Percentiles rank a stretch among this genome's conserved stretches.
These are phyloP conservation scores for Heterohyrax brucei DNA, from an alignment of 2,797 vertebrate genomes.

Conservation along the genomic window DNA sequence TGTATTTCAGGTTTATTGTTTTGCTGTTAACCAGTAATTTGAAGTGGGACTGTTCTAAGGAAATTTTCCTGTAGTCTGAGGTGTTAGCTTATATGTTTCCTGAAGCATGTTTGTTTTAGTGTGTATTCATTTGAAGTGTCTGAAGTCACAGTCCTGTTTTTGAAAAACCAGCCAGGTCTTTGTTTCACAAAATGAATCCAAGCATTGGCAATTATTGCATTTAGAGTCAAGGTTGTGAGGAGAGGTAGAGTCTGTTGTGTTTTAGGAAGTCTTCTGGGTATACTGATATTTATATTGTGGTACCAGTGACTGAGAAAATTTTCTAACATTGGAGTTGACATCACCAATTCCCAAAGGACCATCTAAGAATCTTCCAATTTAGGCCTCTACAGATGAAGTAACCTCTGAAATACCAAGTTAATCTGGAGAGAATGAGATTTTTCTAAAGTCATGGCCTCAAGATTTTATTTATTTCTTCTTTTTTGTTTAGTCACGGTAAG, in stretches of 20 bases:
- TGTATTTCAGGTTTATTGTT: not conserved
- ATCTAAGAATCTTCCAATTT: not conserved
- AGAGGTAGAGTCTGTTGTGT: not conserved
- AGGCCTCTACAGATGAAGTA: not conserved
- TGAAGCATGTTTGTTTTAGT: not conserved
- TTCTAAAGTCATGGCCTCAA: not conserved
- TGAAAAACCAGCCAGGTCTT: not conserved
- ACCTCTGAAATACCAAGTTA: not conserved
- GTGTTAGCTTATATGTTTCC: not conserved
- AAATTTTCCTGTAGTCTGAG: not conserved
- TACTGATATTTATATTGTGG: not conserved
- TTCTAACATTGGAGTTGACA: not conserved
- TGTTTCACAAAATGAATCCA: constrained; percentile 27
- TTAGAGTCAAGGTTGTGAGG: not conserved
- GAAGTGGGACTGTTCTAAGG: not conserved
- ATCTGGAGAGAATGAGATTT: not conserved
- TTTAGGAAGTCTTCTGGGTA: not conserved
- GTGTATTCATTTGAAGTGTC: not conserved
- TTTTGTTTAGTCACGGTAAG: constrained; percentile 31
- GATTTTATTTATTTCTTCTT: not conserved
- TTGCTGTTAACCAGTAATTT: not conserved
- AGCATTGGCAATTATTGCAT: not conserved
- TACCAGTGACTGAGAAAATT: not conserved
- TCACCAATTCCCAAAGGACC: not conserved
- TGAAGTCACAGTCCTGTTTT: not conserved